A percentile compares a stretch with the other conserved stretches of the same genome.
These are phyloP conservation scores for Punctoribates punctum DNA, from an alignment of 2,888 invertebrate species.

Conservation along the genomic window DNA sequence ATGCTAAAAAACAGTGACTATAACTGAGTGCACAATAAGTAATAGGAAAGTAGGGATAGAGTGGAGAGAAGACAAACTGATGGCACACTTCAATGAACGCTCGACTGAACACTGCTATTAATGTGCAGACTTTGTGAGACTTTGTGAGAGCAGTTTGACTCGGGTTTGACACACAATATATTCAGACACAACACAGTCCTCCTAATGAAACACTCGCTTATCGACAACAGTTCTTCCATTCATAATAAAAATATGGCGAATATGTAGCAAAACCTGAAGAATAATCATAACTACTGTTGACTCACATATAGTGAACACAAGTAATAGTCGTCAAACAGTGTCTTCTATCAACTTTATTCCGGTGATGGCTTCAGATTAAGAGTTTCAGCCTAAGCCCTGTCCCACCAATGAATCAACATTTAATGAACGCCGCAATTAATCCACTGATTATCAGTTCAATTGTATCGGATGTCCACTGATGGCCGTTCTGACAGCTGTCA, in stretches of 20 bases:
- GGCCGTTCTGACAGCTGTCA: conserved; percentile 36
- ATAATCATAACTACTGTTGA: conserved; percentile 1
- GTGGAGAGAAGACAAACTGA: conserved; percentile 26
- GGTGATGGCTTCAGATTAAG: not conserved
- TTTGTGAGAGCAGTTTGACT: not conserved
- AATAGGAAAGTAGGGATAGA: conserved; percentile 13
- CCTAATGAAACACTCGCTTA: not conserved
- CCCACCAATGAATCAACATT: conserved; percentile 21
- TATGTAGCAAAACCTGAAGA: not conserved
- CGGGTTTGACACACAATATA: conserved; percentile 19
- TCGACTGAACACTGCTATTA: conserved; percentile 22
- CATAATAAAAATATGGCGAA: not conserved
- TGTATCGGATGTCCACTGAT: conserved; percentile 27
- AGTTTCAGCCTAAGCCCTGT: not conserved
- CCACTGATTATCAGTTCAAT: conserved; percentile 28
- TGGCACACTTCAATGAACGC: conserved; percentile 13
- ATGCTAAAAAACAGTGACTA: conserved; percentile 2
- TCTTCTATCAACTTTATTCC: too few relatives aligned
- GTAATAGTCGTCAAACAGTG: not conserved
- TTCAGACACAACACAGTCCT: not conserved
- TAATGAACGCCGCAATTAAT: conserved; percentile 37
- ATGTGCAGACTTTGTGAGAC: not conserved
- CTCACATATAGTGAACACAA: not conserved
- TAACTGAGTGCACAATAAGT: not conserved
- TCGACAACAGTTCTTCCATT: not conserved